Conservation (phyloP, 1,140 invertebrate species). For the Zaprionus inermis region DNA sequence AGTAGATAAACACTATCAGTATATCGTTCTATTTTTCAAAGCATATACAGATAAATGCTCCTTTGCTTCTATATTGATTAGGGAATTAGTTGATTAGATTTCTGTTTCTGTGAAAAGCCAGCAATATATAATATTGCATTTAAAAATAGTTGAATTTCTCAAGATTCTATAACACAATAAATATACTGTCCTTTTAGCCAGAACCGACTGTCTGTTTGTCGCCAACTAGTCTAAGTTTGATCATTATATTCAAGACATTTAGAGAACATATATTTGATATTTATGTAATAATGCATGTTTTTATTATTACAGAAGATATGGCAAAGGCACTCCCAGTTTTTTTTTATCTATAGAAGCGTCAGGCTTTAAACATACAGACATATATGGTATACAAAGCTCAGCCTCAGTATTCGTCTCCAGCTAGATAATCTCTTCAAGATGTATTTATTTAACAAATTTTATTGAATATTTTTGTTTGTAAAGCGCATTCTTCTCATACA, state of each 20-base stretch:
- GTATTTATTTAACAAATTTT: neutral
- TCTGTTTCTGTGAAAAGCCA: neutral
- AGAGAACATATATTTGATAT: neutral
- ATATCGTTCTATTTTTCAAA: neutral
- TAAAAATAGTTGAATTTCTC: neutral
- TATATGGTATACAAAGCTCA: neutral
- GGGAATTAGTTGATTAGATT: neutral
- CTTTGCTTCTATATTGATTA: neutral
- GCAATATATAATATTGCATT: neutral
- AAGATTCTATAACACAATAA: neutral
- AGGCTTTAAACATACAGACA: neutral
- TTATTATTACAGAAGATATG: constrained; percentile 1
- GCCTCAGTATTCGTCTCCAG: neutral
- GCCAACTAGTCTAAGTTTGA: neutral
- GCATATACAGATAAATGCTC: too few species aligned
- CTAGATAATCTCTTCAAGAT: neutral
- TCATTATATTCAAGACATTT: neutral
- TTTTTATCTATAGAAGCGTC: neutral
- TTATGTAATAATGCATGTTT: too few species aligned
- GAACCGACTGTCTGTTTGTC: neutral
- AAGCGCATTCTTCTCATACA: neutral
- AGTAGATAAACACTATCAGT: neutral
- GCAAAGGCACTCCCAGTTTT: neutral
- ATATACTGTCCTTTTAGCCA: neutral
- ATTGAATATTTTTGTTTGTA: neutral